Percentiles rank a stretch among this genome's conserved stretches.
Evolutionary conservation across 2,113 vertebrate genomes (phyloP).

Genomic region (Ptilorrhoa leucosticta): DNA sequence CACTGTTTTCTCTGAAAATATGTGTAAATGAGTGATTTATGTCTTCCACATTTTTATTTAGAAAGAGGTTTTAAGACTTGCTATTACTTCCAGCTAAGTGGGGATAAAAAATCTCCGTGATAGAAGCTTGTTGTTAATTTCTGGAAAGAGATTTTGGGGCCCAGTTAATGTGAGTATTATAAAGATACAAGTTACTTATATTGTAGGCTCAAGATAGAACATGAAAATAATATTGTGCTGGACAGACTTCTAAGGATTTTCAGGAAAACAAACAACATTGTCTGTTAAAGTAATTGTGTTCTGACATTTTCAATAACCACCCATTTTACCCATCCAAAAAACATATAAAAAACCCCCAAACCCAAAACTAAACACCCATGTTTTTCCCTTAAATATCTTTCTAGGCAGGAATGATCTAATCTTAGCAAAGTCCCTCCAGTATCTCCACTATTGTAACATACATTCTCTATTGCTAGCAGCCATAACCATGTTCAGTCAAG

Average conservation of each 20-base stretch:
- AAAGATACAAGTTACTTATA: not conserved
- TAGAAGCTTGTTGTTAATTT: not conserved
- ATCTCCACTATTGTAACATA: not conserved
- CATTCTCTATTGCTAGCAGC: slow-evolving; percentile 18
- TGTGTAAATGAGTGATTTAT: not conserved
- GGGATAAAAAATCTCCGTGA: not conserved
- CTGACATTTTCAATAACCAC: not conserved
- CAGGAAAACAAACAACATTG: not conserved
- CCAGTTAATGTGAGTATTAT: not conserved
- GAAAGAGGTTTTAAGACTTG: not conserved
- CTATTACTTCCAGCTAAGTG: not conserved
- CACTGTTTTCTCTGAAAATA: not conserved
- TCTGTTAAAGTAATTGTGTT: not conserved
- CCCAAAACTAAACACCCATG: not conserved
- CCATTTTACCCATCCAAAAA: not conserved
- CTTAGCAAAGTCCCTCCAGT: not conserved
- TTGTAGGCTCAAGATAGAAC: not conserved
- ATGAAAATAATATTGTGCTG: not conserved
- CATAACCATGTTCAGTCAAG: not conserved
- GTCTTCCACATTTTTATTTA: not conserved
- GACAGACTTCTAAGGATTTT: not conserved
- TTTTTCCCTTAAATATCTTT: slow-evolving; percentile 13
- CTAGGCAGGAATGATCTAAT: slow-evolving; percentile 37
- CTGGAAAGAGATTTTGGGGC: not conserved
- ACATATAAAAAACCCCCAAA: not conserved